Percentiles rank a stretch among this genome's conserved stretches.
These are phyloP conservation scores for Eidolon dupreanum DNA, from an alignment of 2,797 vertebrate species.

Conservation along the genomic window DNA sequence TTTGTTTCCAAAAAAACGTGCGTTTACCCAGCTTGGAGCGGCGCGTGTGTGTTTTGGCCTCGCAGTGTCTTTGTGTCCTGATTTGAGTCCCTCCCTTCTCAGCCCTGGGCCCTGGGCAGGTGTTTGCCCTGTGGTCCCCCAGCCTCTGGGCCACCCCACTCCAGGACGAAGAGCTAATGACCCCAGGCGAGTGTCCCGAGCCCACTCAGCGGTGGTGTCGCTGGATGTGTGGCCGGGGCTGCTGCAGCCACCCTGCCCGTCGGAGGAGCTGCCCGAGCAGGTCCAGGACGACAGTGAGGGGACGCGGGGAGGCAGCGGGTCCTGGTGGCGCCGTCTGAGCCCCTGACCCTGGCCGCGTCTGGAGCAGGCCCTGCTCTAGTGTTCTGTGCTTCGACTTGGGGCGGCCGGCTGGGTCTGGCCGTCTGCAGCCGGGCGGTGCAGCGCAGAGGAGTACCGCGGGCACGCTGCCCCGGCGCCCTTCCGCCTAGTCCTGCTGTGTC, in stretches of 20 bases:
- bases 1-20: background rate
- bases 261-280: background rate
- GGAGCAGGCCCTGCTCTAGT: no score
- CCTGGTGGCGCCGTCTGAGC: accelerated
- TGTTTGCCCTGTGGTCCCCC: background rate
- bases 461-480: no score
- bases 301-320: accelerated
- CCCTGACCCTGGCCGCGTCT: accelerated
- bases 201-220: background rate
- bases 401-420: background rate
- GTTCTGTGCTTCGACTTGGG: background rate
- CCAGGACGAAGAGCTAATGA: background rate
- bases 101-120: background rate
- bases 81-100: accelerated
- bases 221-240: background rate
- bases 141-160: background rate
- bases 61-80: accelerated
- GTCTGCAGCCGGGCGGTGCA: background rate
- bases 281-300: accelerated
- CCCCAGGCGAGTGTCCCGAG: background rate
- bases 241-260: accelerated
- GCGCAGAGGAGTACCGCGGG: no score
- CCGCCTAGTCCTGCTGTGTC: accelerated
- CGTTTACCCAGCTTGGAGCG: background rate
- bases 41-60: background rate